Conservation (phyloP, 2,113 vertebrate species). For the Raphicerus campestris region DNA sequence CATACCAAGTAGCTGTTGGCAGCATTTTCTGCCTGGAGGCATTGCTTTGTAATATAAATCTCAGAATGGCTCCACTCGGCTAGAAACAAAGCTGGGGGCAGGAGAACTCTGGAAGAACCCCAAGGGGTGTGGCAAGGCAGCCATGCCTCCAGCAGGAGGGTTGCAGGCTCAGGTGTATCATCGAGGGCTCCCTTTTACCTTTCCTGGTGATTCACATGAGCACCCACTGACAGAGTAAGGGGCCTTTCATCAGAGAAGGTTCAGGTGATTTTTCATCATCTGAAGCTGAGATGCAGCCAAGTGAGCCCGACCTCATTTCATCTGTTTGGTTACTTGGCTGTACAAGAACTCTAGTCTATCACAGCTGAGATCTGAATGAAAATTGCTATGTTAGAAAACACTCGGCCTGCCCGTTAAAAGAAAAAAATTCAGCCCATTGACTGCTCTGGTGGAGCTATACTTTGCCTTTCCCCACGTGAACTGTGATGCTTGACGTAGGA, state of each 20-base stretch:
- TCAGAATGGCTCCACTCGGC: not conserved
- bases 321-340: conserved; percentile 18
- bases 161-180: not conserved
- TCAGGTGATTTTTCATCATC: conserved; percentile 2
- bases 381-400: not conserved
- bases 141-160: not conserved
- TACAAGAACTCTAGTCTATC: conserved; percentile 35
- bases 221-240: not conserved
- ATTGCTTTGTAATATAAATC: not conserved
- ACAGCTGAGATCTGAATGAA: conserved; percentile 23
- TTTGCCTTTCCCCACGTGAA: not conserved
- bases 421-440: not conserved
- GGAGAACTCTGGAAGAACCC: not conserved
- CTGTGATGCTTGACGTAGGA: not conserved
- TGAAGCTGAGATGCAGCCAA: not conserved
- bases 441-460: not conserved
- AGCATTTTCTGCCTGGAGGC: not conserved
- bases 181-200: not conserved
- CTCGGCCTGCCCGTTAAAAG: not conserved
- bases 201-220: not conserved
- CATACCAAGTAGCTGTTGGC: not conserved
- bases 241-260: not conserved
- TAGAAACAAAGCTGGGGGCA: not conserved
- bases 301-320: not conserved
- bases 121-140: not conserved